Conservation (phyloP, 1,140 invertebrate genomes). For the Listronotus bonariensis region DNA sequence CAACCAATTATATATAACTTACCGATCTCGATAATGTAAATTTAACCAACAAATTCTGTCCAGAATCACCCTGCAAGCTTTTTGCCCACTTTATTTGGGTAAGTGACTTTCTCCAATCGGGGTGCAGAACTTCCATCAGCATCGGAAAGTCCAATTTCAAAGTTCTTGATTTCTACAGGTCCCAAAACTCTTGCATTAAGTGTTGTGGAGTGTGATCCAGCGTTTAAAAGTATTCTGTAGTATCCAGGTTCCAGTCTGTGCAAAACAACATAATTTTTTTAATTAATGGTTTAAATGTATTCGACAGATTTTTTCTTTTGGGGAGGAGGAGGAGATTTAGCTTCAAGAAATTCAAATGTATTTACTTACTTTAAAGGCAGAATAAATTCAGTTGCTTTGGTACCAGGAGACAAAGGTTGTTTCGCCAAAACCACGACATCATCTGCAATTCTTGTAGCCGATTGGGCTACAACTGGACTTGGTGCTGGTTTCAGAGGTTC, state of each 20-base stretch:
- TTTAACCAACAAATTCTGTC: constrained; percentile 86
- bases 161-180: constrained; percentile 72
- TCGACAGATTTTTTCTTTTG: too few species aligned
- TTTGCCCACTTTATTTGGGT: constrained; percentile 72
- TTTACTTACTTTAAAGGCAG: constrained; percentile 70
- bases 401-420: constrained; percentile 58
- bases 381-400: constrained; percentile 71
- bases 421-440: constrained; percentile 76
- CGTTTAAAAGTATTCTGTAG: constrained; percentile 80
- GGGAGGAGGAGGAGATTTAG: too few species aligned
- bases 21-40: constrained; percentile 77
- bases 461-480: constrained; percentile 74
- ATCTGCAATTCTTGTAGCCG: constrained; percentile 73
- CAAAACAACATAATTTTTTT: background rate
- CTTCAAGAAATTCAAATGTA: too few species aligned
- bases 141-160: constrained; percentile 90
- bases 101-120: constrained; percentile 73
- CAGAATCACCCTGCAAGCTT: constrained; percentile 80
- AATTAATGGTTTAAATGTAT: too few species aligned
- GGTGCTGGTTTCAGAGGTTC: constrained; percentile 66
- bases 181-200: constrained; percentile 76
- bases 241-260: constrained; percentile 73
- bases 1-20: too few species aligned
- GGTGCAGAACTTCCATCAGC: constrained; percentile 83
- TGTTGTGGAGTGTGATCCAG: constrained; percentile 68